A percentile compares a stretch with the other conserved stretches of the same genome.
Evolutionary conservation across 2,113 vertebrate genomes (phyloP).

Genomic region (Grammomys dolichurus): DNA sequence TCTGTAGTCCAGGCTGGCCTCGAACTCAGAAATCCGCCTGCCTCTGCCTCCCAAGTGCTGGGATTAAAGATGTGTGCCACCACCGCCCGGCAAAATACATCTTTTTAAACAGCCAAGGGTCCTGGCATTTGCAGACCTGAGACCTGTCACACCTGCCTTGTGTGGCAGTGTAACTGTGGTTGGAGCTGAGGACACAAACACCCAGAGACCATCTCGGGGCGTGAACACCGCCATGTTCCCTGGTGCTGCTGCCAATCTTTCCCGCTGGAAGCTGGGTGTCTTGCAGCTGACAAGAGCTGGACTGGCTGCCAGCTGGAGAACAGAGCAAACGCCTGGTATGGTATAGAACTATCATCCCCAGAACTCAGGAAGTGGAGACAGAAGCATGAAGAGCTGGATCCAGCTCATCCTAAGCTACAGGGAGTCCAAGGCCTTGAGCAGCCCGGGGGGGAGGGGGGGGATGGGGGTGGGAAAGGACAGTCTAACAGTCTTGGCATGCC

Average conservation of each 20-base stretch:
- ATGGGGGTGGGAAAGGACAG: too few relatives aligned
- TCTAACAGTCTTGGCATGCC: accelerated
- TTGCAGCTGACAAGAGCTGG: neutral
- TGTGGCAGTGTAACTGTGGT: neutral
- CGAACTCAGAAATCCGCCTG: too few relatives aligned
- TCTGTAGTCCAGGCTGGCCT: too few relatives aligned
- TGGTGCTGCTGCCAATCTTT: neutral
- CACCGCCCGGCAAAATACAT: neutral
- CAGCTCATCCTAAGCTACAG: neutral
- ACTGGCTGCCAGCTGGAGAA: neutral
- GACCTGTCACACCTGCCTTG: neutral
- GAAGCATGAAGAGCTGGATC: neutral
- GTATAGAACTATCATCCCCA: too few relatives aligned
- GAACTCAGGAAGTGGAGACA: neutral
- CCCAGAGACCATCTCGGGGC: neutral
- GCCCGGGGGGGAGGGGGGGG: neutral
- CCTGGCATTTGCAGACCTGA: neutral
- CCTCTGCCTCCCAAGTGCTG: too few relatives aligned
- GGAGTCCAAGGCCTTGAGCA: neutral
- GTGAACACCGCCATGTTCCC: neutral
- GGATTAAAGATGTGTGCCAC: too few relatives aligned
- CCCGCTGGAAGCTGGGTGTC: neutral
- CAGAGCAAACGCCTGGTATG: neutral
- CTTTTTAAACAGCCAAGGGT: neutral
- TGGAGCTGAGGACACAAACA: neutral